Conservation (phyloP, 1,140 invertebrate genomes). For the Cylas formicarius region DNA sequence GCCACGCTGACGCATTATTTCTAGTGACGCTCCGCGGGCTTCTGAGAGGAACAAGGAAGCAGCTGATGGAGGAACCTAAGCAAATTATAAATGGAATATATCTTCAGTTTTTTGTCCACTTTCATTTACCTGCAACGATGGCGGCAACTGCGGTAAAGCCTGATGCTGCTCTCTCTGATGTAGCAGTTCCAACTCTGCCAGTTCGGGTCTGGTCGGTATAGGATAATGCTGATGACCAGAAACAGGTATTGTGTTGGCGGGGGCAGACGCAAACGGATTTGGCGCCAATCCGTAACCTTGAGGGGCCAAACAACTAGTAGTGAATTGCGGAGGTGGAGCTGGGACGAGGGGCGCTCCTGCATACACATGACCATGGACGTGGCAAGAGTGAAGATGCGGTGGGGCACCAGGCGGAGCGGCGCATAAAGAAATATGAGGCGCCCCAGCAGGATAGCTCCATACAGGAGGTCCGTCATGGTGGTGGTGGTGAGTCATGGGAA, state of each 20-base stretch:
- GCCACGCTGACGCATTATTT: slow-evolving; percentile 29
- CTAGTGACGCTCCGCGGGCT: slow-evolving; percentile 35
- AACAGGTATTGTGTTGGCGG: slow-evolving; percentile 18
- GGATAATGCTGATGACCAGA: slow-evolving; percentile 22
- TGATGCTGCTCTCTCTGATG: slow-evolving; percentile 26
- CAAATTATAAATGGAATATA: background rate
- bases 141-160: slow-evolving; percentile 43
- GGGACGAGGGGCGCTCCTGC: slow-evolving; percentile 16
- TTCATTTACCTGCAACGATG: slow-evolving; percentile 39
- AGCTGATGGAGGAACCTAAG: slow-evolving; percentile 38
- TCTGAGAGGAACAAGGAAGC: slow-evolving; percentile 51
- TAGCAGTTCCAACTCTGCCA: slow-evolving; percentile 38
- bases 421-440: slow-evolving; percentile 47
- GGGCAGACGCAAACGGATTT: slow-evolving; percentile 15
- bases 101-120: background rate
- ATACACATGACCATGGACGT: slow-evolving; percentile 44
- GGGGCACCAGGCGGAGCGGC: slow-evolving; percentile 43
- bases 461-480: slow-evolving; percentile 36
- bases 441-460: slow-evolving; percentile 45
- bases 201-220: slow-evolving; percentile 35
- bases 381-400: slow-evolving; percentile 45
- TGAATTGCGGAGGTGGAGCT: slow-evolving; percentile 16
- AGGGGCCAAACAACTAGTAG: no score
- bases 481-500: slow-evolving; percentile 47
- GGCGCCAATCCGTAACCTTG: slow-evolving; percentile 14